Base-by-base conservation (phyloP, 1,140 invertebrate species). In the Pseudomyrmex concolor region DNA sequence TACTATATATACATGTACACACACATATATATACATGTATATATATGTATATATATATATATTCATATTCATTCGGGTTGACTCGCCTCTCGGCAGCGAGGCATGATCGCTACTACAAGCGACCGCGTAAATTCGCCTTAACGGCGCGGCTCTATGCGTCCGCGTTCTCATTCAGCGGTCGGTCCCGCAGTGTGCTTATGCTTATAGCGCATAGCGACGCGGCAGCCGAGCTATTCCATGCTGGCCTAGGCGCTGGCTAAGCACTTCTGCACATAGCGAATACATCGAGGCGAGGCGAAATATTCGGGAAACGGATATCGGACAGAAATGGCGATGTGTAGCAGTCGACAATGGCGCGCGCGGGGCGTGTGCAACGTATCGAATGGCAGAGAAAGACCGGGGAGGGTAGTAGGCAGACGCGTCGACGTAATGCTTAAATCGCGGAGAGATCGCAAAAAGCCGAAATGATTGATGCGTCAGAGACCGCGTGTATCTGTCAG, bases 201-300 rank as follows among this genome's bases (percentile, higher is more conserved):
- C 84, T 73, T 60, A 73, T 63, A 63, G 25, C 83, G 68, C 71
- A 73, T 62, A 62, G 51, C 48, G 45, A 45, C 84, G 48, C 71
- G 50, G 72, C 45, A 86, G 50, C 66, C 73, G 25, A 66, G 64
- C 63, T 71, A 68, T 77, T 74, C 70, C 86, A 74, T 60, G 84
- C 50, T 63, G 54, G 62, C 74, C 66, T 76, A 85, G 83, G 85
- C 82, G 86, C 86, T 81, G 77, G 85, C 82, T 89, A 89, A 88
- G 88, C 84, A 70, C 78, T 86, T 86, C 55, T 86, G 80, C 77
- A 81, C 78, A 84, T 78, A 85, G 63, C 66, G 85, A 84, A 73
- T 66, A 70, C 71, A 77, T 54, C 60, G 76, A 15, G 13, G 76
- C 17, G 76, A 34, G 66, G 84, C 70, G 34, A 68, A 68, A 78